A percentile compares a stretch with the other conserved stretches of the same genome.
Conservation (phyloP, 2,888 invertebrate species). For the Lasioglossum marginatum region DNA sequence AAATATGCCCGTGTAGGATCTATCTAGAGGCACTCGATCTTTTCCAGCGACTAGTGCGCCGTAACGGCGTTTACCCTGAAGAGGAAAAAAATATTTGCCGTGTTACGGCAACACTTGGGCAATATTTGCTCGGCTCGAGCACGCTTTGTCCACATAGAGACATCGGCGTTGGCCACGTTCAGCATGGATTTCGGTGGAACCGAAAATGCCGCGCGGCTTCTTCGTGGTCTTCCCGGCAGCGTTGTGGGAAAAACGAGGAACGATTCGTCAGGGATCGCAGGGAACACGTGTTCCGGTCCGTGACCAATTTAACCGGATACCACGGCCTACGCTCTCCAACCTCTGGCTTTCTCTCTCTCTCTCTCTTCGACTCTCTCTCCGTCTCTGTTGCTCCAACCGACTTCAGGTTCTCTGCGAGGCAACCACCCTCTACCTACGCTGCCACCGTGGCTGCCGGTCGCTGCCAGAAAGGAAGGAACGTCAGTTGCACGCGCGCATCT, state of each 20-base stretch:
- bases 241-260: conserved; percentile 80
- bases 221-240: neutral
- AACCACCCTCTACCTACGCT: conserved; percentile 46
- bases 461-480: conserved; percentile 41
- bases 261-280: conserved; percentile 82
- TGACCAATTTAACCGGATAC: conserved; percentile 84
- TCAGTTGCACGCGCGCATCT: conserved; percentile 73
- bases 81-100: conserved; percentile 50
- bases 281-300: conserved; percentile 80
- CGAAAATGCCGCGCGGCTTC: neutral
- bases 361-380: conserved; percentile 43
- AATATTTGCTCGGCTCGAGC: conserved; percentile 43
- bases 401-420: conserved; percentile 7
- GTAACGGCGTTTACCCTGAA: conserved; percentile 9
- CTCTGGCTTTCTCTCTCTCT: neutral
- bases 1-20: neutral
- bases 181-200: neutral
- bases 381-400: neutral
- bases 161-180: neutral
- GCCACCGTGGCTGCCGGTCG: conserved; percentile 1
- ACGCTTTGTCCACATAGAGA: conserved; percentile 9
- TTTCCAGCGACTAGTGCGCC: conserved; percentile 10
- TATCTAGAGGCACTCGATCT: conserved; percentile 9
- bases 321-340: conserved; percentile 44
- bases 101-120: conserved; percentile 38